phyloP scores from a whole-genome alignment of 2,888 invertebrate genomes.

The Drosophila nigricruria region DNA sequence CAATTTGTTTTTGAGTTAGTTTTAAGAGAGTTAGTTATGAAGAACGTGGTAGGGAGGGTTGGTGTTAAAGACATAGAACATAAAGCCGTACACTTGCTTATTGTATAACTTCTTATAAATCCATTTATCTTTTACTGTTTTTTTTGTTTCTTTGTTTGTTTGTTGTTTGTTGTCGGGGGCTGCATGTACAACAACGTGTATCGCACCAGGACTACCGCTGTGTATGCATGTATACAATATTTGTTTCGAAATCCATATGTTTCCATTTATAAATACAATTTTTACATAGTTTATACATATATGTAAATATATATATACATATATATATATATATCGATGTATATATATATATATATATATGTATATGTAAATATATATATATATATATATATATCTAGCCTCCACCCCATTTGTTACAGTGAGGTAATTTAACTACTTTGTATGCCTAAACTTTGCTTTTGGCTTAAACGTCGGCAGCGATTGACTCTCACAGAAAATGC shows the following conservation, averaged over 20 bases:
- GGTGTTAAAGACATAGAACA: slow-evolving; percentile 9
- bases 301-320: background rate
- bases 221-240: slow-evolving; percentile 12
- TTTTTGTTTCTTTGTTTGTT: background rate
- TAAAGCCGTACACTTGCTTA: slow-evolving; percentile 13
- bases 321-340: background rate
- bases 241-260: slow-evolving; percentile 29
- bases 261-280: slow-evolving; percentile 68
- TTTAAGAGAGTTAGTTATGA: background rate
- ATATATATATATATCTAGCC: slow-evolving; percentile 44
- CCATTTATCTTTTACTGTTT: background rate
- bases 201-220: background rate
- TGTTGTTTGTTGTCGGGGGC: background rate
- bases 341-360: slow-evolving; percentile 6
- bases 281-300: slow-evolving; percentile 45
- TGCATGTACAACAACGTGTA: slow-evolving; percentile 1
- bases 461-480: slow-evolving; percentile 53
- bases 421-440: slow-evolving; percentile 68
- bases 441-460: slow-evolving; percentile 69
- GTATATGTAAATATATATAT: background rate
- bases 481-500: slow-evolving; percentile 55
- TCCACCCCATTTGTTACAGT: slow-evolving; percentile 67
- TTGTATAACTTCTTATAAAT: slow-evolving; percentile 18
- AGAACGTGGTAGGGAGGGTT: background rate
- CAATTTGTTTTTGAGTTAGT: slow-evolving; percentile 35